Conservation (phyloP, 2,113 vertebrate species). For the Bettongia penicillata region DNA sequence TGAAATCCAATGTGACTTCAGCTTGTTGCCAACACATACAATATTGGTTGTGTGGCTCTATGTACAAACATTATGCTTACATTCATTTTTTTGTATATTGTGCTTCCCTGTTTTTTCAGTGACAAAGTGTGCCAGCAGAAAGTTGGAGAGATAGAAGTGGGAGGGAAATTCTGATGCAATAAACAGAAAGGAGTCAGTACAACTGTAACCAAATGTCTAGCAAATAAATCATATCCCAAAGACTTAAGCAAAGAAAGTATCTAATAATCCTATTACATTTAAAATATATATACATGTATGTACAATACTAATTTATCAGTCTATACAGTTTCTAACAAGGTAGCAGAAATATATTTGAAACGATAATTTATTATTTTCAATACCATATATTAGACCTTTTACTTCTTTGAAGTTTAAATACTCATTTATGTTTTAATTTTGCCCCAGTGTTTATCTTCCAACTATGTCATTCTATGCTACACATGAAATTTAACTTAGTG, state of each 20-base stretch:
- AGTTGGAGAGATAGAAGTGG: neutral
- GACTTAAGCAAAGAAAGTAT: neutral
- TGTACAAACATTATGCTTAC: neutral
- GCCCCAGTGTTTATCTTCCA: neutral
- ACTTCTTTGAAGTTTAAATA: neutral
- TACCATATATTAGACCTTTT: neutral
- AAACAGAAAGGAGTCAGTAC: neutral
- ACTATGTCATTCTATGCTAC: neutral
- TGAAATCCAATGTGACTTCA: neutral
- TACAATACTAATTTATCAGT: neutral
- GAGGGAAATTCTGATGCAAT: neutral
- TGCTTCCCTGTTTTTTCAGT: neutral
- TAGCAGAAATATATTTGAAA: neutral
- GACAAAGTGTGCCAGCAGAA: neutral
- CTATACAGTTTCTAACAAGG: neutral
- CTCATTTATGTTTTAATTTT: neutral
- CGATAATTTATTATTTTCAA: neutral
- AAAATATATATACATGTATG: neutral
- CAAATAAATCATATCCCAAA: neutral
- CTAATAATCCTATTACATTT: neutral
- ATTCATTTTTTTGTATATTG: neutral
- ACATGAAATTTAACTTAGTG: neutral
- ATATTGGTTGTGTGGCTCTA: neutral
- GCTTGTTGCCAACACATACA: neutral
- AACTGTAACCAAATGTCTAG: neutral